Evolutionary conservation across 2,797 vertebrate genomes (phyloP).

Genomic region (Podarcis siculus): DNA sequence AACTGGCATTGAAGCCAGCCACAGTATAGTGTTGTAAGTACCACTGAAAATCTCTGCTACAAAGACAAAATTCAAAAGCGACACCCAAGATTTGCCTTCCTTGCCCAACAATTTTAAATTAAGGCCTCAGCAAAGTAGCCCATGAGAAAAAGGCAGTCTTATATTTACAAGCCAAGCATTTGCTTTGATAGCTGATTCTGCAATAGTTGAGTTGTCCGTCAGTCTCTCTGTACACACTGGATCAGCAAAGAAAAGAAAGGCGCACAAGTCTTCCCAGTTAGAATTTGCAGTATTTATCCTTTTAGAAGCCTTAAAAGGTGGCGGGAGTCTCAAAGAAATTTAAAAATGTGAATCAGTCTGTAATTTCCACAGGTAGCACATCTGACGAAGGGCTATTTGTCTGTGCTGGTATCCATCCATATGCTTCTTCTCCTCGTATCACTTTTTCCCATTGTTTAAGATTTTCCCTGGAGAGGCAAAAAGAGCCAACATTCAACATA

Average conservation of each 20-base stretch:
- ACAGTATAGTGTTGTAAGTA: constrained; percentile 84
- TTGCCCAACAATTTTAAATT: constrained; percentile 75
- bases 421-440: constrained; percentile 84
- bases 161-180: constrained; percentile 75
- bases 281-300: constrained; percentile 54
- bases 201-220: constrained; percentile 23
- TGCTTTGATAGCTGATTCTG: constrained; percentile 57
- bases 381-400: constrained; percentile 71
- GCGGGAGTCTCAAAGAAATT: constrained; percentile 18
- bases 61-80: constrained; percentile 79
- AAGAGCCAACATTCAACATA: constrained; percentile 22
- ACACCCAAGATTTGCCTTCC: constrained; percentile 59
- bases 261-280: constrained; percentile 47
- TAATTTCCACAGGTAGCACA: constrained; percentile 87
- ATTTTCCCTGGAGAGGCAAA: constrained; percentile 85
- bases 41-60: constrained; percentile 78
- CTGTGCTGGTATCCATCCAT: constrained; percentile 73
- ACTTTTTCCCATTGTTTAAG: constrained; percentile 95
- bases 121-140: constrained; percentile 86
- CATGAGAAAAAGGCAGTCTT: constrained; percentile 76
- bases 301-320: constrained; percentile 55
- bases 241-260: constrained; percentile 54
- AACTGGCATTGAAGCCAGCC: constrained; percentile 76
- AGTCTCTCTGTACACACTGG: not conserved
- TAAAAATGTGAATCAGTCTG: constrained; percentile 81